phyloP scores from a whole-genome alignment of 1,140 invertebrate genomes.

The Panagrolaimus sp. region DNA sequence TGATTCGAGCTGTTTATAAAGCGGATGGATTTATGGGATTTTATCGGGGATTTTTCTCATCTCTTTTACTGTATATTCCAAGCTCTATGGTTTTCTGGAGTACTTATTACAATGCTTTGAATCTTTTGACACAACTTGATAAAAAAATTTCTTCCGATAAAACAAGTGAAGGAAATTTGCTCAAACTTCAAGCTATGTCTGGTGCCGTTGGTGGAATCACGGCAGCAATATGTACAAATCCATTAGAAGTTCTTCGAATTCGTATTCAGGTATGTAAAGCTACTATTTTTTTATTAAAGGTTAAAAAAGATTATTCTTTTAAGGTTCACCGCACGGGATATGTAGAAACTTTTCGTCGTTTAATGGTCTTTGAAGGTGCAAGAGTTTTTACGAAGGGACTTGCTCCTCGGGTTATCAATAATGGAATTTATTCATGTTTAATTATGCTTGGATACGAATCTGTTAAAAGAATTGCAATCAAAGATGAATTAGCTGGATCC shows the following conservation, averaged over 20 bases:
- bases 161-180: slow-evolving; percentile 32
- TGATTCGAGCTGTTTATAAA: slow-evolving; percentile 19
- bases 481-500: too few relatives aligned
- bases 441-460: slow-evolving; percentile 28
- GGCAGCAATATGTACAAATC: slow-evolving; percentile 42
- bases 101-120: slow-evolving; percentile 16
- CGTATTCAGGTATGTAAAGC: slow-evolving; percentile 30
- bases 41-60: slow-evolving; percentile 17
- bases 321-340: slow-evolving; percentile 42
- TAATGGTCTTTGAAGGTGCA: slow-evolving; percentile 22
- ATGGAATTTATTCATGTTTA: slow-evolving; percentile 22
- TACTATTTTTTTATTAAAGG: background rate
- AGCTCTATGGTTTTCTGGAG: slow-evolving; percentile 25
- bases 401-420: slow-evolving; percentile 22
- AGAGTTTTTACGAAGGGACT: slow-evolving; percentile 26
- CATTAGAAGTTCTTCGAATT: slow-evolving; percentile 45
- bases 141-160: too few relatives aligned
- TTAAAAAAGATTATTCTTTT: background rate
- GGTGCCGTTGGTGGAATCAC: slow-evolving; percentile 39
- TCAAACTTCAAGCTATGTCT: slow-evolving; percentile 38
- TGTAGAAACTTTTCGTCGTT: slow-evolving; percentile 34
- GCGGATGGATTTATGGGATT: slow-evolving; percentile 20
- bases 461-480: too few relatives aligned
- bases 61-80: slow-evolving; percentile 18
- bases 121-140: slow-evolving; percentile 24